These are phyloP conservation scores for Neoaliturus tenellus DNA, from an alignment of 2,888 invertebrate genomes.

Conservation along the genomic window DNA sequence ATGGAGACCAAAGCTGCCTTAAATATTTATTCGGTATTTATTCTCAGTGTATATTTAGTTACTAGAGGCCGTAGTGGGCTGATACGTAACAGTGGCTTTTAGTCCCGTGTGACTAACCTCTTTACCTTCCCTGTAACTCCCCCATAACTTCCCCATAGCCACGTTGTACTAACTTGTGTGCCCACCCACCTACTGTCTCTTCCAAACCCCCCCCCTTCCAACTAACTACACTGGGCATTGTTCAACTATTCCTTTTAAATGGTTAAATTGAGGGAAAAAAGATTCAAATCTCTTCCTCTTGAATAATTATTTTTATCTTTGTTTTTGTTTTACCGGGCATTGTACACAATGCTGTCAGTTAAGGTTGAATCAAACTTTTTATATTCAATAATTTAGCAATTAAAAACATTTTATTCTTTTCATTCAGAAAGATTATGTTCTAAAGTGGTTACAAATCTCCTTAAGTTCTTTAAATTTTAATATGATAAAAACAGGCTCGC, in stretches of 20 bases:
- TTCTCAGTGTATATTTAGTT: constrained; percentile 45
- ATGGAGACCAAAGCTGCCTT: constrained; percentile 81
- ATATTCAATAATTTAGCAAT: no score
- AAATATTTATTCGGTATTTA: constrained; percentile 81
- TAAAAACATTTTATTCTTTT: no score
- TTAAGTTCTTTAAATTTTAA: no score
- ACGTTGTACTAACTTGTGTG: constrained; percentile 53
- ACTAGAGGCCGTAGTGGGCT: constrained; percentile 55
- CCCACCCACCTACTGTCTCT: constrained; percentile 39
- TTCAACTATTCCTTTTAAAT: constrained; percentile 43
- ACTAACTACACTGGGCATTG: constrained; percentile 11
- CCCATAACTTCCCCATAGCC: constrained; percentile 56
- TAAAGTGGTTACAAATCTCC: no score
- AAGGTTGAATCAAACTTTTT: no score
- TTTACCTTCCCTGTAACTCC: constrained; percentile 30
- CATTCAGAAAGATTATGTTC: no score
- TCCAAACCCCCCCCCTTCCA: constrained; percentile 28
- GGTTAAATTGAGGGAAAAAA: no score
- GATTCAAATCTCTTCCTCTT: no score
- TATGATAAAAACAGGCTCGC: no score
- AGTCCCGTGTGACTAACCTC: constrained; percentile 60
- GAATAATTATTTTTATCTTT: no score
- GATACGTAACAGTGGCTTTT: constrained; percentile 59
- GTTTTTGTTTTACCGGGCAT: no score
- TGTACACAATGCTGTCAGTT: no score